These are phyloP conservation scores for Platynereis dumerilii DNA, from an alignment of 2,888 invertebrate genomes.

Conservation along the genomic window DNA sequence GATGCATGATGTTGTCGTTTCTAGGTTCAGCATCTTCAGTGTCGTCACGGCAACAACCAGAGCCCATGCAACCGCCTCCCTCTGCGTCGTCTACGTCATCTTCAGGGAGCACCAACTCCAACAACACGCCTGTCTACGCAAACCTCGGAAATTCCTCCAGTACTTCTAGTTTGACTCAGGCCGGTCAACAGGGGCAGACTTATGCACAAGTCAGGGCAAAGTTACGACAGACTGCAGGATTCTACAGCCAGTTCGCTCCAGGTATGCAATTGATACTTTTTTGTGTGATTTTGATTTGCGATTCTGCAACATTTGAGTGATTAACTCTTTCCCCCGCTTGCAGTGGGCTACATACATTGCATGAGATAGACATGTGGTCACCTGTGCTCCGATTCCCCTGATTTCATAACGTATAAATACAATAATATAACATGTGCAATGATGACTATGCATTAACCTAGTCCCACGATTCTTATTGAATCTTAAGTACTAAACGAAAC, in stretches of 20 bases:
- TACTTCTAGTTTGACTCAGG: background rate
- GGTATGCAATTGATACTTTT: constrained; percentile 15
- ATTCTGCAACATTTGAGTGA: background rate
- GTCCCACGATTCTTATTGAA: too few relatives aligned
- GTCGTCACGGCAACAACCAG: constrained; percentile 5
- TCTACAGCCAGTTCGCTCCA: constrained; percentile 31
- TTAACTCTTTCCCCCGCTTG: too few relatives aligned
- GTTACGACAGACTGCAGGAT: constrained; percentile 28
- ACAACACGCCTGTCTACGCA: constrained; percentile 3
- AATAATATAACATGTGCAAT: too few relatives aligned
- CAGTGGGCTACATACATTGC: too few relatives aligned
- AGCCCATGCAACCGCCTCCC: constrained; percentile 6
- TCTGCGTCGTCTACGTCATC: constrained; percentile 22
- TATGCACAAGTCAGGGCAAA: constrained; percentile 31
- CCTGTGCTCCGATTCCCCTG: too few relatives aligned
- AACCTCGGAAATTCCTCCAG: background rate
- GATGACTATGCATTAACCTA: too few relatives aligned
- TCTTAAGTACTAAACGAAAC: too few relatives aligned
- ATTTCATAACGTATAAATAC: too few relatives aligned
- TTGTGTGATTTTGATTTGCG: background rate
- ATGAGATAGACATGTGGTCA: too few relatives aligned
- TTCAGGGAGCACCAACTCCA: constrained; percentile 7
- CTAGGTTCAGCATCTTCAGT: too few relatives aligned
- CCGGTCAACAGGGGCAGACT: constrained; percentile 17
- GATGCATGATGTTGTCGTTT: too few relatives aligned